These are phyloP conservation scores for Eilema depressum DNA, from an alignment of 2,888 invertebrate genomes.

Conservation along the genomic window DNA sequence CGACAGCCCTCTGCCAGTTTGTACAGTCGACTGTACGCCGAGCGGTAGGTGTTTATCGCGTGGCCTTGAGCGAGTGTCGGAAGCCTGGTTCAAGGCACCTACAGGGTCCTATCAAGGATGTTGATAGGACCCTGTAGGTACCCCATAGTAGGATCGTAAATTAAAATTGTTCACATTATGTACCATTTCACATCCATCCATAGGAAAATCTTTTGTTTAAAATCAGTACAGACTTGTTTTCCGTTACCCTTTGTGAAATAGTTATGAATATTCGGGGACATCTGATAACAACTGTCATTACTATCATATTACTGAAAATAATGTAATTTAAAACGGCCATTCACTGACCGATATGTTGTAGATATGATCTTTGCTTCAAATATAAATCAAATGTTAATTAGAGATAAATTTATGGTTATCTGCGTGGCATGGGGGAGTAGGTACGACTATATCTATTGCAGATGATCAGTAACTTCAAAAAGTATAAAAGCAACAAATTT, in stretches of 20 bases:
- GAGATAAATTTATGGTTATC: neutral
- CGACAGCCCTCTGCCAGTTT: too few relatives aligned
- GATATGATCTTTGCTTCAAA: neutral
- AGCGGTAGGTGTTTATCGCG: too few relatives aligned
- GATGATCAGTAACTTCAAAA: neutral
- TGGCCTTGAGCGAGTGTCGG: too few relatives aligned
- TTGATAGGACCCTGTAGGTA: too few relatives aligned
- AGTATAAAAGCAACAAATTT: neutral
- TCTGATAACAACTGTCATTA: conserved; percentile 21
- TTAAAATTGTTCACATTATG: too few relatives aligned
- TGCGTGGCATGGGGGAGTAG: neutral
- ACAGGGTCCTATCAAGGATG: too few relatives aligned
- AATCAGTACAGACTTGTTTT: neutral
- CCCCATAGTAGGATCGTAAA: too few relatives aligned
- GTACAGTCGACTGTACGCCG: too few relatives aligned
- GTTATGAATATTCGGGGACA: neutral
- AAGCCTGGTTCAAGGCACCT: too few relatives aligned
- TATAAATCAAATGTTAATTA: neutral
- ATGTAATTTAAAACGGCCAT: neutral
- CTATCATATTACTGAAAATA: conserved; percentile 23
- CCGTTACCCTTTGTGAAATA: neutral
- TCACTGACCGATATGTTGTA: neutral
- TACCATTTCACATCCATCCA: neutral
- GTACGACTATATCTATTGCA: too few relatives aligned
- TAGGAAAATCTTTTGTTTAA: conserved; percentile 2